Conservation (phyloP, 53 echinoderm and acorn worm genomes). For the Holothuria scabra region DNA sequence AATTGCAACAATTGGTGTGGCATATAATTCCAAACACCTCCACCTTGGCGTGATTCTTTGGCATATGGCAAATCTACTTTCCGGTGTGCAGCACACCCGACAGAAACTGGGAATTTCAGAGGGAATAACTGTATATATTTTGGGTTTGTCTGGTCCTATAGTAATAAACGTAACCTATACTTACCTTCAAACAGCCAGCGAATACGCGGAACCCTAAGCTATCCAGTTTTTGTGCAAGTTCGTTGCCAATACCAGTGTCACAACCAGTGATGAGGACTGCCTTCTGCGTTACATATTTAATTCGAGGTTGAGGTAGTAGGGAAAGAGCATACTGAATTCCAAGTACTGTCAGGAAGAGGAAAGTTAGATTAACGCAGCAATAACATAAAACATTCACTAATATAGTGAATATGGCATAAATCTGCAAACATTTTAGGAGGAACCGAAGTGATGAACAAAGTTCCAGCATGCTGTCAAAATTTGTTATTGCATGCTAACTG, state of each 20-base stretch:
- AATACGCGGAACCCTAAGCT: slow-evolving; percentile 70
- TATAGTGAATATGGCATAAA: slow-evolving; percentile 2
- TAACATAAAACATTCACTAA: neutral
- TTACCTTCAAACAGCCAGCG: slow-evolving; percentile 71
- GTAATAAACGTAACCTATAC: neutral
- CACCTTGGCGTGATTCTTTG: too few species aligned
- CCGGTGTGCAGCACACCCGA: too few species aligned
- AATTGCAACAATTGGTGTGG: too few species aligned
- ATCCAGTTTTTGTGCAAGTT: slow-evolving; percentile 69
- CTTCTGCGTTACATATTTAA: slow-evolving; percentile 19
- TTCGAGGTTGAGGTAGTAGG: slow-evolving; percentile 17
- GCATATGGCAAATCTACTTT: too few species aligned
- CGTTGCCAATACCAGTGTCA: slow-evolving; percentile 81
- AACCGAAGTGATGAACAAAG: neutral
- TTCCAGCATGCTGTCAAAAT: too few species aligned
- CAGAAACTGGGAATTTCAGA: too few species aligned
- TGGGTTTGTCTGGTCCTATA: too few species aligned
- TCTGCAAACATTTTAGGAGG: neutral
- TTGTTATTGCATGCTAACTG: too few species aligned
- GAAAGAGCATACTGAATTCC: neutral
- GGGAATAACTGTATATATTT: too few species aligned
- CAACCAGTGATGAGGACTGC: slow-evolving; percentile 82
- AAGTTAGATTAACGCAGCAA: neutral
- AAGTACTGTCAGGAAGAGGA: neutral
- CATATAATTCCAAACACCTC: too few species aligned